These are phyloP conservation scores for Empis livida DNA, from an alignment of 2,888 invertebrate species.

Conservation along the genomic window DNA sequence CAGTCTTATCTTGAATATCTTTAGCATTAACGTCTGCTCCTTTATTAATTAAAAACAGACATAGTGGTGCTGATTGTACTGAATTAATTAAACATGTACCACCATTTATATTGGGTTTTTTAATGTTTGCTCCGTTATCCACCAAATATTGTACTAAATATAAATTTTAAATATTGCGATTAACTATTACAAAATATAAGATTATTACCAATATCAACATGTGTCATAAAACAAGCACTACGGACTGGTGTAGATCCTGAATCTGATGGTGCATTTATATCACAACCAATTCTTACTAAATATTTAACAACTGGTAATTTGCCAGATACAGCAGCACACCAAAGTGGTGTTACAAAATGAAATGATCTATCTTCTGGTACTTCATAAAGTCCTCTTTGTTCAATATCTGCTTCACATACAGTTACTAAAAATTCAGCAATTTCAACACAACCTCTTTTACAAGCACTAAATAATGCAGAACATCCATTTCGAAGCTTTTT, in stretches of 20 bases:
- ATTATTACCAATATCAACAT: constrained; percentile 48
- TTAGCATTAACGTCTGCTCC: constrained; percentile 76
- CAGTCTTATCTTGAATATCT: constrained; percentile 83
- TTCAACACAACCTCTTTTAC: constrained; percentile 66
- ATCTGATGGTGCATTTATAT: constrained; percentile 77
- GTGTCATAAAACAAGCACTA: constrained; percentile 88
- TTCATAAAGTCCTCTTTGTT: constrained; percentile 75
- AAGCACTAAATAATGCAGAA: constrained; percentile 63
- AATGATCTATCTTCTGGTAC: constrained; percentile 61
- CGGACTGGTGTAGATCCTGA: constrained; percentile 81
- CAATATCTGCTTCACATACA: constrained; percentile 70
- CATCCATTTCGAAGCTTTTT: constrained; percentile 59
- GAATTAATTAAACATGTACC: constrained; percentile 90
- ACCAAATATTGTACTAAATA: constrained; percentile 55
- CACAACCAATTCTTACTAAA: constrained; percentile 62
- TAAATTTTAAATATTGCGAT: no score
- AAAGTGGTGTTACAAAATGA: constrained; percentile 77
- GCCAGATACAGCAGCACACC: constrained; percentile 86
- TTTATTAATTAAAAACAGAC: constrained; percentile 62
- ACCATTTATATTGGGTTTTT: constrained; percentile 76
- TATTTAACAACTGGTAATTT: constrained; percentile 62
- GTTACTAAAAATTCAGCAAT: constrained; percentile 75
- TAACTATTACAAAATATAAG: background rate
- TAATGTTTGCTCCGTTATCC: constrained; percentile 68
- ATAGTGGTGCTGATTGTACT: constrained; percentile 72